Base-by-base conservation (phyloP, 2,113 vertebrate genomes). In the Eidolon helvum region DNA sequence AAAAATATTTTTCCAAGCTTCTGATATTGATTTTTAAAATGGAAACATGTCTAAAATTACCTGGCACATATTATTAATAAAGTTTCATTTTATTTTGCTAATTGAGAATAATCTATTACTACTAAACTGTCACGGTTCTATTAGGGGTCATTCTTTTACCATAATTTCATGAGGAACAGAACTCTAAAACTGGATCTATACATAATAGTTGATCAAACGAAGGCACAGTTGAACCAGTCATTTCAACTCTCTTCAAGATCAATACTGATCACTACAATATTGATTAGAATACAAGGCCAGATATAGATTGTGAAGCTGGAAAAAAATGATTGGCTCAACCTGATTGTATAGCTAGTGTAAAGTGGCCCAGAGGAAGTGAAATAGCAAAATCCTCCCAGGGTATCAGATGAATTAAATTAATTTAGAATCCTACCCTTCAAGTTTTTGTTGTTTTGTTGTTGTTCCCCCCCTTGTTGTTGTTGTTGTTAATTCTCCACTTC, bases 161-260 rank as follows among this genome's bases (percentile, higher is more conserved):
- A 63, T 80, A 75, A 84, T 94, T 95, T 90, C 38, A 90, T 57
- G 22, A 84, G 14, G 11, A 94, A 87, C 45, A 97, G 22, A 94
- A 71, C 30, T 87, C 80, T 87, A 75, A 97, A 38, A n/a, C 10
- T 77, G 50, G 71, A 65, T 77, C 57, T 80, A 21, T 50, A 77
- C 33, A 35, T 72, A 88, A 88, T 35, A 96, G 93, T 30, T 90
- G 48, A 95, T 86, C 59, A 92, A 90, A 75, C 24, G 22, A 78
- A 90, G 14, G n/a, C 26, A n/a, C 14, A 21, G 35, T 68, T 83
- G 66, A 95, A 80, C 2, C 19, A 83, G 74, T 57, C 69, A 65
- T 28, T 57, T 33, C 35, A 65, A 43, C 18, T 77, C 24, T 88
- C 90, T 69, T 90, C 66, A 93, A 77, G 11, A 94, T 91, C 72